Evolutionary conservation across 2,888 invertebrate genomes (phyloP), one percentile per base, ranked within the genome.

Genomic region (Papilio demoleus): DNA sequence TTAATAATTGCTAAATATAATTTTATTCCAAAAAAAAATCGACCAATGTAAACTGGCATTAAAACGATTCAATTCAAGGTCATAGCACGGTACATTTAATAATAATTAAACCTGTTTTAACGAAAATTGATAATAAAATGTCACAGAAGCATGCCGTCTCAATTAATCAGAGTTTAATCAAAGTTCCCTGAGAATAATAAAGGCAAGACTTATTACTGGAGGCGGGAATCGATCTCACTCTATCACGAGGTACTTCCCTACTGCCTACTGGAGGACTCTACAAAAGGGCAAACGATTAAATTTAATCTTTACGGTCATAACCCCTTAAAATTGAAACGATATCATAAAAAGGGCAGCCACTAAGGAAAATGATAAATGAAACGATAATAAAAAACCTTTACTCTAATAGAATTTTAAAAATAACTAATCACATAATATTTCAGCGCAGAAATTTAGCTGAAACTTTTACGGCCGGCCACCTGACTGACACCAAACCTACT

Each of bases 151-250:
- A 62, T 68, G 36, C 63, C 63, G 45, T 45, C 47, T 63, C 38
- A 68, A 68, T 68, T 68, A 63, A 62, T 68, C 56, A 58, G 58
- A 45, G 45, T 45, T 63, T 63, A 68, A 68, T 63, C 62, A 68
- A 68, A 68, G 63, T 63, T 68, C 42, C 42, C 56, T 17, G 42
- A 12, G 45, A 56, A 42, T 42, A 56, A 56, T 22, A 61, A 62
- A 56, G 62, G 61, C 38, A 61, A 53, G 62, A 62, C 34, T 62
- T 56, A 67, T 67, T 62, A 42, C 56, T 45, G 34, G 34, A 38
- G 42, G 62, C 42, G 58, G 3, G 63, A 68, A 68, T 68, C 62
- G 56, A 63, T 68, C 58, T 63, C 42, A 62, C 58, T 68, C 58
- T 38, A 63, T 68, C 68, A 68, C 22, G 27, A 36, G 1, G 27